These are phyloP conservation scores for Lutra lutra DNA, from an alignment of 2,797 vertebrate genomes.

Conservation along the genomic window DNA sequence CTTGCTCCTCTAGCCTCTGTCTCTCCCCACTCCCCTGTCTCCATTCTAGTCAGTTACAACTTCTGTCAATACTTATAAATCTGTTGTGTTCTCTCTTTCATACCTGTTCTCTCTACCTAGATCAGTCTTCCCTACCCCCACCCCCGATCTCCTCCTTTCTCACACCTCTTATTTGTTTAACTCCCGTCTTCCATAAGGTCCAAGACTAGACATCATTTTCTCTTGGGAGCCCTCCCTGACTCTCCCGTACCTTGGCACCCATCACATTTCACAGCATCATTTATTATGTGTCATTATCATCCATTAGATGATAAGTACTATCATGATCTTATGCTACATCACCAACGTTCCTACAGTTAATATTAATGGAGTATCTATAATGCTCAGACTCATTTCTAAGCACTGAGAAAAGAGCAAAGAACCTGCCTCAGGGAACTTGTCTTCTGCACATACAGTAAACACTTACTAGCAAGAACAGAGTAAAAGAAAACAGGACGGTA, in stretches of 20 bases:
- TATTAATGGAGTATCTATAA: not conserved
- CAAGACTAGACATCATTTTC: not conserved
- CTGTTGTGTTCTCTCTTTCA: not conserved
- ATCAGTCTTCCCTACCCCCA: not conserved
- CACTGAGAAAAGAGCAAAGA: slow-evolving; percentile 16
- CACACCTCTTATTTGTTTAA: not conserved
- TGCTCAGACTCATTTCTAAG: not conserved
- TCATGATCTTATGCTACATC: not conserved
- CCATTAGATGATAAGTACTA: not conserved
- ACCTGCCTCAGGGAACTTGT: not conserved
- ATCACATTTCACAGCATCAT: not conserved
- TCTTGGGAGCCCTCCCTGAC: not conserved
- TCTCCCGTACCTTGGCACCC: not conserved
- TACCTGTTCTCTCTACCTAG: not conserved
- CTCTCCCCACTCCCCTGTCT: not conserved
- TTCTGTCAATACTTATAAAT: not conserved
- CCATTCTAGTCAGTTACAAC: accelerated
- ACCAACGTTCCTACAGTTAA: not conserved
- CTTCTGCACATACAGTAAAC: not conserved
- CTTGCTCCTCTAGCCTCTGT: not conserved
- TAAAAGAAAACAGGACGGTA: not conserved
- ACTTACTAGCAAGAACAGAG: not conserved
- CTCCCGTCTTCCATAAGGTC: not conserved
- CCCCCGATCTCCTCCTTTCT: not conserved
- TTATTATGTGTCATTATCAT: not conserved